Conservation (phyloP, 2,113 vertebrate species). For the Mellivora capensis region DNA sequence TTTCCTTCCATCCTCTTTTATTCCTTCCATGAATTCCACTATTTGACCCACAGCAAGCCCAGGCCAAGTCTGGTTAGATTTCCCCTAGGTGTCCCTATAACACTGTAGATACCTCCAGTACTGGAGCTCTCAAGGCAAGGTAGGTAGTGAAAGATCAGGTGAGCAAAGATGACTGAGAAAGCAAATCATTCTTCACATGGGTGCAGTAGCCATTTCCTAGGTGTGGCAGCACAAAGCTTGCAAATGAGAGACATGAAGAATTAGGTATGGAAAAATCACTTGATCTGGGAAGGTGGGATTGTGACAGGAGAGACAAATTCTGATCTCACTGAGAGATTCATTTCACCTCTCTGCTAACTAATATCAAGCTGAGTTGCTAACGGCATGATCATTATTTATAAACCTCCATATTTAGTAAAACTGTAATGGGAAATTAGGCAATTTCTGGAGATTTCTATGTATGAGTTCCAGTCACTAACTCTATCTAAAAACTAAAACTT, state of each 20-base stretch:
- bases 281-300: neutral
- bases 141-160: neutral
- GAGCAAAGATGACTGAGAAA: neutral
- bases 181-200: neutral
- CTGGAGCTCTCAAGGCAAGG: neutral
- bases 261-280: neutral
- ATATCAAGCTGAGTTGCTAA: neutral
- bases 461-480: neutral
- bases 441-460: neutral
- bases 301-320: neutral
- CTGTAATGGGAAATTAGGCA: neutral
- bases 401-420: neutral
- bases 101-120: neutral
- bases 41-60: neutral
- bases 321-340: neutral
- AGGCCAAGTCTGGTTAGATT: neutral
- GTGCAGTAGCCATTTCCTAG: neutral
- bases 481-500: slow-evolving; percentile 6
- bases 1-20: neutral
- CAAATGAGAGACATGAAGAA: neutral
- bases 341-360: neutral
- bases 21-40: neutral
- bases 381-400: neutral
- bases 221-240: neutral
- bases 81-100: neutral